These are phyloP conservation scores for Euspilapteryx auroguttella DNA, from an alignment of 2,888 invertebrate genomes.

Conservation along the genomic window DNA sequence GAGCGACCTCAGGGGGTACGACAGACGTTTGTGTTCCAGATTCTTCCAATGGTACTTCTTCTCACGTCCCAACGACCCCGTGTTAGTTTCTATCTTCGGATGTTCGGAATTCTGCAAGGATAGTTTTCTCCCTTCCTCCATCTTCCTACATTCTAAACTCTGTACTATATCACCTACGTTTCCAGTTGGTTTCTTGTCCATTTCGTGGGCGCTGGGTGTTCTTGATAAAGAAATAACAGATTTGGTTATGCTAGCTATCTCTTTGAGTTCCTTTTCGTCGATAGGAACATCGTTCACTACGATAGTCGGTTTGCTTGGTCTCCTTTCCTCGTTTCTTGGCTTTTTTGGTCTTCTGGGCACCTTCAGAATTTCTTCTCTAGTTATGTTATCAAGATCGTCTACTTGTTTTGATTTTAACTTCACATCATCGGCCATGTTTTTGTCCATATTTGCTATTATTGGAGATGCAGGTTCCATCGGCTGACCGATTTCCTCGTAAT, in stretches of 20 bases:
- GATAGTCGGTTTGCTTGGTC: neutral
- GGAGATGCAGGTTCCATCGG: conserved; percentile 11
- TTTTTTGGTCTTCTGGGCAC: conserved; percentile 41
- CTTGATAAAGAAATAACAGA: conserved; percentile 38
- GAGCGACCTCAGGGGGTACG: conserved; percentile 41
- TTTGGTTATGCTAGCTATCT: conserved; percentile 26
- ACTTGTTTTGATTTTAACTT: conserved; percentile 22
- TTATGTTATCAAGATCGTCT: conserved; percentile 24
- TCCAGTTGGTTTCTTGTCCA: conserved; percentile 15
- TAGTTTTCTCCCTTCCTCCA: conserved; percentile 20
- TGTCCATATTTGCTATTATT: conserved; percentile 12
- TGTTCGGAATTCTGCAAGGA: conserved; percentile 30
- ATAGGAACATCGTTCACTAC: conserved; percentile 1
- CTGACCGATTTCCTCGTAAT: conserved; percentile 47
- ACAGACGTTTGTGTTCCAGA: conserved; percentile 45
- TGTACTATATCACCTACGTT: conserved; percentile 22
- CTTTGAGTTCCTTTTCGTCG: conserved; percentile 14
- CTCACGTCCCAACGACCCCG: conserved; percentile 32
- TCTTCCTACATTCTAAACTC: conserved; percentile 20
- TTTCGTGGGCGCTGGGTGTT: conserved; percentile 35
- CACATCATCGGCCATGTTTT: conserved; percentile 43
- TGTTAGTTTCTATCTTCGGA: conserved; percentile 18
- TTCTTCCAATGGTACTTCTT: conserved; percentile 47
- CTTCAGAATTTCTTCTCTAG: conserved; percentile 37
- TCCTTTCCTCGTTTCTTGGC: conserved; percentile 17